Conservation (phyloP, 2,113 vertebrate genomes). For the Proteles cristata region DNA sequence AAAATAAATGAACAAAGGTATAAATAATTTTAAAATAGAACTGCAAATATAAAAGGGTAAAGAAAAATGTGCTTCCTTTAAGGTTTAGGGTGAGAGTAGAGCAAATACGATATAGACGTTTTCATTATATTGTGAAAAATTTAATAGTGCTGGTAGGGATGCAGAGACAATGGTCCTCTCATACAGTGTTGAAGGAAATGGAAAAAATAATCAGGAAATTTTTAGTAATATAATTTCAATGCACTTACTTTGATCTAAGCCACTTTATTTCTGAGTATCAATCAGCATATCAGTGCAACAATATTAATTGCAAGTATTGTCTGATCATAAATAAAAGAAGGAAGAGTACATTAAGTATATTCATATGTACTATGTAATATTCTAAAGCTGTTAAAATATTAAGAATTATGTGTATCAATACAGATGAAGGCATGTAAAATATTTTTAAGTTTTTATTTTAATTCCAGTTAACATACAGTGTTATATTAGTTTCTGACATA, state of each 20-base stretch:
- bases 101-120: background rate
- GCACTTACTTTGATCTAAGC: background rate
- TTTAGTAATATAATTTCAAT: slow-evolving; percentile 7
- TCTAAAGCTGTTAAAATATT: background rate
- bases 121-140: slow-evolving; percentile 1
- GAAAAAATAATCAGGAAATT: background rate
- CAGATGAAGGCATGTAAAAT: background rate
- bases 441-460: background rate
- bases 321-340: background rate
- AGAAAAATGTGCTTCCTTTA: background rate
- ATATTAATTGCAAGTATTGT: background rate
- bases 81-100: background rate
- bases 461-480: background rate
- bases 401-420: background rate
- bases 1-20: background rate
- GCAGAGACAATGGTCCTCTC: background rate
- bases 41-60: background rate
- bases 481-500: background rate
- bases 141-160: background rate
- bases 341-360: background rate
- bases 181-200: background rate
- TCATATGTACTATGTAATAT: background rate
- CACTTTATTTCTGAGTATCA: background rate
- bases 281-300: background rate
- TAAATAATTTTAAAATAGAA: slow-evolving; percentile 22